A percentile compares a stretch with the other conserved stretches of the same genome.
These are phyloP conservation scores for Urocynchramus pylzowi DNA, from an alignment of 2,113 vertebrate species.

Conservation along the genomic window DNA sequence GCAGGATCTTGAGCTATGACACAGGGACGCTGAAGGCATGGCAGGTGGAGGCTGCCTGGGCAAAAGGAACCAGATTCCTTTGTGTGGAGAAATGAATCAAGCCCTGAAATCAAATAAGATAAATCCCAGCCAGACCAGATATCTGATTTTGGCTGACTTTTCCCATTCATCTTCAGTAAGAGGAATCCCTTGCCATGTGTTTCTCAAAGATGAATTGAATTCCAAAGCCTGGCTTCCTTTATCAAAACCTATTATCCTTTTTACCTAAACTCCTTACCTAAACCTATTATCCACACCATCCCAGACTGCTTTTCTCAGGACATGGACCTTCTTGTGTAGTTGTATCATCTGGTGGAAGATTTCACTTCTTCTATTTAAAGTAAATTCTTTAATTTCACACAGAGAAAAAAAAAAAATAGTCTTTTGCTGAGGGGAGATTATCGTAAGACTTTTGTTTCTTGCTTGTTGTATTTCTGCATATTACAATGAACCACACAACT, in stretches of 20 bases:
- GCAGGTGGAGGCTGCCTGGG: background rate
- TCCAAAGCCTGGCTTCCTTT: background rate
- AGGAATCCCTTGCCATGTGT: background rate
- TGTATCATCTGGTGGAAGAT: background rate
- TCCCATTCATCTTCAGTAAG: background rate
- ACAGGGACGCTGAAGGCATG: background rate
- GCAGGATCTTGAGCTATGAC: no score
- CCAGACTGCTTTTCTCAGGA: background rate
- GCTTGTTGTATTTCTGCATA: background rate
- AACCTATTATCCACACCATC: background rate
- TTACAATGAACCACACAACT: background rate
- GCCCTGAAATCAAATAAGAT: background rate
- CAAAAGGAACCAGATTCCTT: background rate
- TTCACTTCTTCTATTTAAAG: background rate
- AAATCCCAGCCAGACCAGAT: background rate
- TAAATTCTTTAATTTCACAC: background rate
- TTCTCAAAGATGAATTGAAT: background rate
- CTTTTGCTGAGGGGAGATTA: background rate
- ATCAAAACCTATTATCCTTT: background rate
- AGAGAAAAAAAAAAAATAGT: background rate
- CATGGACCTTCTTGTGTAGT: accelerated
- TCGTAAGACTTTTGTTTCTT: background rate
- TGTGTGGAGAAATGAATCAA: background rate
- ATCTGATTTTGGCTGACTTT: background rate
- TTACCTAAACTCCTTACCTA: background rate